phyloP scores from a whole-genome alignment of 2,888 invertebrate genomes.

The Reticulitermes lucifugus region DNA sequence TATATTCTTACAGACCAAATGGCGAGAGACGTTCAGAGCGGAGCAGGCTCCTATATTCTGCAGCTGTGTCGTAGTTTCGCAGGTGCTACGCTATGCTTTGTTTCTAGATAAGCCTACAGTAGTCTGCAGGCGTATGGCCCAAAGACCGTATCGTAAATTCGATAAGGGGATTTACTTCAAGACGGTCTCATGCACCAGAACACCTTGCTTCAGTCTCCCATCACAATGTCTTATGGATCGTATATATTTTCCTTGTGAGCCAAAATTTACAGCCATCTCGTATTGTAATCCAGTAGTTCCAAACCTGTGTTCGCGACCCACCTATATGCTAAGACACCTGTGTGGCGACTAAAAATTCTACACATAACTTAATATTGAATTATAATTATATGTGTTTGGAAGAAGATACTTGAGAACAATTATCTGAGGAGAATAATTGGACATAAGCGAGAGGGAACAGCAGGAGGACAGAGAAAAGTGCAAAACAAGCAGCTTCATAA shows the following conservation, averaged over 20 bases:
- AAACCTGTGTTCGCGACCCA: not conserved
- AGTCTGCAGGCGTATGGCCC: not conserved
- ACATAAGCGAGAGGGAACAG: no score
- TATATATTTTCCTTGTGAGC: not conserved
- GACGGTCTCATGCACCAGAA: not conserved
- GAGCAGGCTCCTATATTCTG: not conserved
- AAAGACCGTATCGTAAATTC: constrained; percentile 5
- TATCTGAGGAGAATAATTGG: no score
- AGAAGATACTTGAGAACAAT: no score
- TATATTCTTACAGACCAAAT: not conserved
- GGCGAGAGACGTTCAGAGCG: not conserved
- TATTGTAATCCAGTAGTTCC: not conserved
- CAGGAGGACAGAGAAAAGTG: no score
- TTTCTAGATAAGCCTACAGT: not conserved
- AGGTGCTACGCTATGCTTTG: not conserved
- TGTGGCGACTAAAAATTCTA: no score
- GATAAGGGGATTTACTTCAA: constrained; percentile 9
- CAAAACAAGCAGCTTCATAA: no score
- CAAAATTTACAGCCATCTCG: not conserved
- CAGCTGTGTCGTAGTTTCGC: not conserved
- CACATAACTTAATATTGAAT: no score
- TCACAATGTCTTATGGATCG: not conserved
- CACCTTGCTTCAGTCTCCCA: not conserved
- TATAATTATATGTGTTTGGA: no score
- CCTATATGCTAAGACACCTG: not conserved